Evolutionary conservation across 92 coral and sea anemone genomes (phyloP).

Genomic region (Meandrina meandrites): DNA sequence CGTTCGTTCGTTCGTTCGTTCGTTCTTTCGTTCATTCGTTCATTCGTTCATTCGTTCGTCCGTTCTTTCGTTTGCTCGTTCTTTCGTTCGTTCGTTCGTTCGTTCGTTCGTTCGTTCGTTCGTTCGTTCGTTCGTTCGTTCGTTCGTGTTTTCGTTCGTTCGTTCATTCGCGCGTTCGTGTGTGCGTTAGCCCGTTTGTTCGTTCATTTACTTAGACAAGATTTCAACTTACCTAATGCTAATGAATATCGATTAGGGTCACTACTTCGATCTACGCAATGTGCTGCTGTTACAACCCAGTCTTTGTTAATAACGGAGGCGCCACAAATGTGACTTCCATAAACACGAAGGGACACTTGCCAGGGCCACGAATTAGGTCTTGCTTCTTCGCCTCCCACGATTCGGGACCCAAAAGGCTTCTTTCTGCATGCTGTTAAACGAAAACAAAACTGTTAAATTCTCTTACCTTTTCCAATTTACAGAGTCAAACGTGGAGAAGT

Average conservation of each 20-base stretch:
- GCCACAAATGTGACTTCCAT: too few relatives aligned
- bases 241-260: slow-evolving; percentile 43
- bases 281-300: slow-evolving; percentile 68
- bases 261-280: slow-evolving; percentile 55
- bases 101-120: background rate
- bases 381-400: too few relatives aligned
- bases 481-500: too few relatives aligned
- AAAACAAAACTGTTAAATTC: background rate
- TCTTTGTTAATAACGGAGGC: too few relatives aligned
- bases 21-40: background rate
- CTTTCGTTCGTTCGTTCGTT: background rate
- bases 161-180: background rate
- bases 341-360: too few relatives aligned
- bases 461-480: too few relatives aligned
- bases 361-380: too few relatives aligned
- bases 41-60: background rate
- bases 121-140: background rate
- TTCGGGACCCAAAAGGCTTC: background rate
- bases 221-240: slow-evolving; percentile 37
- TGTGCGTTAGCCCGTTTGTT: background rate
- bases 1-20: background rate
- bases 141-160: background rate
- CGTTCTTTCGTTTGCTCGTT: background rate
- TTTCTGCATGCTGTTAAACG: background rate
- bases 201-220: background rate